Conservation (phyloP, 1,140 invertebrate species). For the Apis laboriosa region DNA sequence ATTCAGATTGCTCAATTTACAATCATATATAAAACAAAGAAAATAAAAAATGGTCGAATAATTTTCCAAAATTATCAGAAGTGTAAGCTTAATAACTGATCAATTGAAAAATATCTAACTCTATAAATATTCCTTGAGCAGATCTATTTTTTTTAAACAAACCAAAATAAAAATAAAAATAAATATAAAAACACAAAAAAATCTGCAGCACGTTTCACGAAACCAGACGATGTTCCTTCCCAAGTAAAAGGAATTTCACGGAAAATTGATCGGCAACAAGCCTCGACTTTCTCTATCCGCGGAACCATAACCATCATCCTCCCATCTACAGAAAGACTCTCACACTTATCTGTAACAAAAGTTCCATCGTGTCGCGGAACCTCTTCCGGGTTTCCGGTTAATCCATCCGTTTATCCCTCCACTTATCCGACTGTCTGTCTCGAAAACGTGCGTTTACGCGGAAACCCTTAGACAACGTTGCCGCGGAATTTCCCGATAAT, state of each 20-base stretch:
- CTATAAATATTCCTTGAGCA: no score
- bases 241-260: conserved; percentile 16
- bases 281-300: conserved; percentile 2
- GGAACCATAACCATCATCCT: background rate
- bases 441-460: conserved; percentile 14
- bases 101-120: no score
- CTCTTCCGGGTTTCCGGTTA: background rate
- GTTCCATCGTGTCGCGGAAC: background rate
- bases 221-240: background rate
- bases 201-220: background rate
- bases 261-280: conserved; percentile 17
- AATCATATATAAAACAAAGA: no score
- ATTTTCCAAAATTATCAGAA: no score
- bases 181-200: no score
- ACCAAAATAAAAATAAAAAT: background rate
- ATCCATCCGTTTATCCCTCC: conserved; percentile 35
- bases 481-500: conserved; percentile 71
- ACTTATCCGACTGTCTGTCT: conserved; percentile 22
- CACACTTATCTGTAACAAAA: conserved; percentile 11
- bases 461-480: conserved; percentile 31
- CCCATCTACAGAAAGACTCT: background rate
- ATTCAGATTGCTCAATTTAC: no score
- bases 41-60: no score
- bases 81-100: no score
- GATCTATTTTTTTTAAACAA: background rate